Evolutionary conservation across 2,888 invertebrate species (phyloP), one percentile per base, ranked within the genome.

Genomic region (Thera britannica): DNA sequence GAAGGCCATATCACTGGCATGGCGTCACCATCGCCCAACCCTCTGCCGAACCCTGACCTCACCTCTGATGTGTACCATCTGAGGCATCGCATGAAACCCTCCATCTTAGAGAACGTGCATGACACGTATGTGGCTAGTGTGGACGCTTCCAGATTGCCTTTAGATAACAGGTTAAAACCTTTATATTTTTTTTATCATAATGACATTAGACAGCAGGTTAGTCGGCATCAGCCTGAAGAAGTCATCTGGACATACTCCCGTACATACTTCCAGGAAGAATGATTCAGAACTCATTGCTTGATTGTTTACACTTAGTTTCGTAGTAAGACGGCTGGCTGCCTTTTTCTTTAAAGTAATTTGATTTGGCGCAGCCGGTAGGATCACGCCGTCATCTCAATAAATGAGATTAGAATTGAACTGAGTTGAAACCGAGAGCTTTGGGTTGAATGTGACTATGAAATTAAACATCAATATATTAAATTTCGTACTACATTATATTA

Each of bases 41-140:
- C 97, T 0, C 96, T 97, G 78, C 97, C 97, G n/a, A 96, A 96
- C 89, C 97, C 97, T 0, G 97, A 97, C 81, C 95, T 97, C 62
- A 96, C 96, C 0, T 94, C 94, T 0, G 96, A 96, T 80, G 94
- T 94, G 70, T 95, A 94, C 81, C 87, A 85, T 46, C 79, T 94
- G 58, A 88, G 93, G 46, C 94, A 94, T 67, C 90, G 94, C 58
- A 88, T 94, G 82, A 94, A 94, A 70, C 95, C 95, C 0, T 94
- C 94, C 3, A 92, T 95, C 56, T 73, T 91, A 62, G 95, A 95
- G 80, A 95, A 95, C 77, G 94, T 95, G 0, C 95, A 95, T 69
- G 95, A 95, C 67, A 94, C 94, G 0, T 95, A 95, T 62, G 92
- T 93, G 8, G 92, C 93, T 3, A 92, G 87, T 58, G 92, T 93